Percentiles rank a stretch among this genome's conserved stretches.
Evolutionary conservation across 2,113 vertebrate genomes (phyloP).

Genomic region (Petrocephalus microphthalmus): DNA sequence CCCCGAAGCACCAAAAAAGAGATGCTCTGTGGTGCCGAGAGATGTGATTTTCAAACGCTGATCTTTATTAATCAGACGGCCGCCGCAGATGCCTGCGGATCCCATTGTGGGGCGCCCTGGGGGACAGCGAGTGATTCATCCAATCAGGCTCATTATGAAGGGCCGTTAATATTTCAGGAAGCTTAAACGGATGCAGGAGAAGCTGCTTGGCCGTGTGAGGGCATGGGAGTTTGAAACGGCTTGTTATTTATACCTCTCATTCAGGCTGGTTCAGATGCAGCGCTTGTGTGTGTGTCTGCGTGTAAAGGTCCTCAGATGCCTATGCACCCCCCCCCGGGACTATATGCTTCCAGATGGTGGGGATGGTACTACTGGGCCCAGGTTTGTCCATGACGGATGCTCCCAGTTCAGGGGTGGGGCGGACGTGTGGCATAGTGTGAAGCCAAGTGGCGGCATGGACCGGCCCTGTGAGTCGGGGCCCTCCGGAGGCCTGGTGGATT

Average conservation of each 20-base stretch:
- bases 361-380: neutral
- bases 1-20: constrained; percentile 49
- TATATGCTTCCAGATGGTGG: neutral
- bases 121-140: constrained; percentile 67
- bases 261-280: constrained; percentile 27
- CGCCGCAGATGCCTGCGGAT: constrained; percentile 47
- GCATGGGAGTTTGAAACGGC: constrained; percentile 45
- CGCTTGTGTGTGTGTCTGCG: neutral
- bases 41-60: constrained; percentile 53
- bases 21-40: constrained; percentile 41
- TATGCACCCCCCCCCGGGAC: neutral
- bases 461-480: neutral
- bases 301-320: neutral
- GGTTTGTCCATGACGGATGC: constrained; percentile 5
- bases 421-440: neutral
- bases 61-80: constrained; percentile 62
- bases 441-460: neutral
- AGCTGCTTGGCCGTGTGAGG: constrained; percentile 53
- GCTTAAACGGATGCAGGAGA: constrained; percentile 63
- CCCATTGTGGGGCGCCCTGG: constrained; percentile 55
- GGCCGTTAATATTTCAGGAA: constrained; percentile 66
- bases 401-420: constrained; percentile 10
- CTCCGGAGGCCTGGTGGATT: neutral
- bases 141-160: constrained; percentile 67
- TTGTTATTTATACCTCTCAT: constrained; percentile 54